phyloP scores from a whole-genome alignment of 2,888 invertebrate genomes.

The Athalia circularis region DNA sequence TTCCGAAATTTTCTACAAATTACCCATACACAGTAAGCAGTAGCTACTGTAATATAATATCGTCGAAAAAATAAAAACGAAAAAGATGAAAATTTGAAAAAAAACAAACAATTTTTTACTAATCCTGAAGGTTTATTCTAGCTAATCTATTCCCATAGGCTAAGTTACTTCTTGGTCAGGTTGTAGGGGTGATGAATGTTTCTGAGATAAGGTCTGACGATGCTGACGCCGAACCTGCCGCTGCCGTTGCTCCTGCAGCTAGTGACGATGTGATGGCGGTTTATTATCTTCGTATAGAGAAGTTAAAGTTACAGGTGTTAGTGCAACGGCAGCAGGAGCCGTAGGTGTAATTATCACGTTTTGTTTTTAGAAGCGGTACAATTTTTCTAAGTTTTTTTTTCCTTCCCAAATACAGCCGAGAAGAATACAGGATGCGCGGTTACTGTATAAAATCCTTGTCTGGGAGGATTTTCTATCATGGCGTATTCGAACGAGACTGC shows the following conservation, averaged over 20 bases:
- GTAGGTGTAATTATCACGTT: conserved; percentile 69
- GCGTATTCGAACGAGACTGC: background rate
- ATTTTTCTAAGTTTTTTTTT: background rate
- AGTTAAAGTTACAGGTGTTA: background rate
- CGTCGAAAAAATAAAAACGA: no score
- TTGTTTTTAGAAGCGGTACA: conserved; percentile 51
- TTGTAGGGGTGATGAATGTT: conserved; percentile 18
- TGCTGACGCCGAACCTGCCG: background rate
- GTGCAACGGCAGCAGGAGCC: conserved; percentile 64
- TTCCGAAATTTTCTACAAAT: no score
- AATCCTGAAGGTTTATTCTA: background rate
- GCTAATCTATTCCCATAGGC: background rate
- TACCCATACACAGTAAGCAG: no score
- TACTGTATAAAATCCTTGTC: conserved; percentile 8
- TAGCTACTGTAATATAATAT: no score
- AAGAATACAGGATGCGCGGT: conserved; percentile 8
- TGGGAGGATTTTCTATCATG: conserved; percentile 22
- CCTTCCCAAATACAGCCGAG: background rate
- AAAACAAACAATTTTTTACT: no score
- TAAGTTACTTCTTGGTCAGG: background rate
- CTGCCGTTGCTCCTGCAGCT: no score
- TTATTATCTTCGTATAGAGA: no score
- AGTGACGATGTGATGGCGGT: no score
- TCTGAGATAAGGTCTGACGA: conserved; percentile 22
- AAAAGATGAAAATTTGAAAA: no score